Base-by-base conservation (phyloP, 2,113 vertebrate species). In the Sylvicapra grimmia region DNA sequence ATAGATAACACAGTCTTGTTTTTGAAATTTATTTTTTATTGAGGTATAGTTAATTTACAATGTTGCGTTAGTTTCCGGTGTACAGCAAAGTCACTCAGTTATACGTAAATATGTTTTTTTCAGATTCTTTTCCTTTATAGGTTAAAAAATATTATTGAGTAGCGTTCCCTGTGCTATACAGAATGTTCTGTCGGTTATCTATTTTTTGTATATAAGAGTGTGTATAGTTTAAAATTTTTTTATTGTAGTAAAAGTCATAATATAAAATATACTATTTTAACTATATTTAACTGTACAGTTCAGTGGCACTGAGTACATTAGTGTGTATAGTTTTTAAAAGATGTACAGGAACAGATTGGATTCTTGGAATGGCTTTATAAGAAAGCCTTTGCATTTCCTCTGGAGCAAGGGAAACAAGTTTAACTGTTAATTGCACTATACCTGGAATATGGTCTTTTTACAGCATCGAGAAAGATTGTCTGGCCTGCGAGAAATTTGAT, bases 361-460 rank as follows among this genome's bases (percentile, higher is more conserved):
- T 93, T 89, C 68, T 87, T 92, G 44, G 86, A 86, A n/a, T 77
- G 44, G 61, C 49, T 93, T 94, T 58, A n/a, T 47, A 65, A 94
- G 53, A 93, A 65, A 95, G 83, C 27, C 29, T 80, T 94, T 93
- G 29, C 58, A 58, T 84, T 92, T 93, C 51, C 68, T 89, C n/a
- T 89, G 36, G 47, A 31, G 61, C 47, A 23, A 84, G 51, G 54
- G 84, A 94, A 92, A 51, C 2, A 86, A 54, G 33, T 93, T 95
- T 47, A 96, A 72, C 95, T 94, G 93, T 95, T 92, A 25, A 94
- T 59, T 89, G 83, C 33, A 86, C 13, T 75, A 40, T 21, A 61
- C 91, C 83, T 93, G 61, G 87, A 93, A 58, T 61, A 88, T 8
- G 83, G 33, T 25, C 44, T 92, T 87, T 88, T 94, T 54, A 89